phyloP scores from a whole-genome alignment of 1,140 invertebrate species.

The Phymastichus coffea region DNA sequence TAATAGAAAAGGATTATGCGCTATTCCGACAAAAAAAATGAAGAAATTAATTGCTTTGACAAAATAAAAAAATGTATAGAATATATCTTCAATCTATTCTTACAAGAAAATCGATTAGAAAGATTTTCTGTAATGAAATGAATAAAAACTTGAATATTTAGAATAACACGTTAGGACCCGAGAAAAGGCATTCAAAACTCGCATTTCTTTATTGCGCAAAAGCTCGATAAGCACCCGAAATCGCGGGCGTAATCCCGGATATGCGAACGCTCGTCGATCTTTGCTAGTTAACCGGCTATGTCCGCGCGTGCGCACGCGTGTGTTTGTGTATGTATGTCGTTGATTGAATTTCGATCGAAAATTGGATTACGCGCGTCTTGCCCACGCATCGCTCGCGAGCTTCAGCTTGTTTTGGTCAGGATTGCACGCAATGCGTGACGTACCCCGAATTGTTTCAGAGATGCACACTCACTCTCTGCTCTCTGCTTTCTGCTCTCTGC shows the following conservation, averaged over 20 bases:
- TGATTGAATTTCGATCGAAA: constrained; percentile 22
- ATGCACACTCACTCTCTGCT: too few species aligned
- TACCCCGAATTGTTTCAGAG: too few species aligned
- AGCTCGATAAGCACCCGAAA: background rate
- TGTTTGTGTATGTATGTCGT: background rate
- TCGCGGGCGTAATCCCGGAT: background rate
- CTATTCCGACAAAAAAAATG: too few species aligned
- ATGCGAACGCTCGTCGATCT: background rate
- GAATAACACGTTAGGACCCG: too few species aligned
- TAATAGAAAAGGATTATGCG: too few species aligned
- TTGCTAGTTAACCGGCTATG: background rate
- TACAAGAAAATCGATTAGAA: too few species aligned
- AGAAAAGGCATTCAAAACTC: too few species aligned
- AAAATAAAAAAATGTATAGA: too few species aligned
- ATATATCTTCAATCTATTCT: too few species aligned
- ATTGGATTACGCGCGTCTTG: constrained; percentile 3
- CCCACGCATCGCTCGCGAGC: background rate
- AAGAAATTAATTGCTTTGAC: too few species aligned
- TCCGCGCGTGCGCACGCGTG: background rate
- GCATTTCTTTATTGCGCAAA: constrained; percentile 4
- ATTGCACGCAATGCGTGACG: background rate
- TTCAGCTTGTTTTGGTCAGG: background rate
- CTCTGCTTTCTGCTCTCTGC: too few species aligned
- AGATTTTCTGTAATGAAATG: background rate
- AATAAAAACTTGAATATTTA: too few species aligned